Evolutionary conservation across 2,113 vertebrate species (phyloP), one percentile per base, ranked within the genome.

Genomic region (Aldabrachelys gigantea): DNA sequence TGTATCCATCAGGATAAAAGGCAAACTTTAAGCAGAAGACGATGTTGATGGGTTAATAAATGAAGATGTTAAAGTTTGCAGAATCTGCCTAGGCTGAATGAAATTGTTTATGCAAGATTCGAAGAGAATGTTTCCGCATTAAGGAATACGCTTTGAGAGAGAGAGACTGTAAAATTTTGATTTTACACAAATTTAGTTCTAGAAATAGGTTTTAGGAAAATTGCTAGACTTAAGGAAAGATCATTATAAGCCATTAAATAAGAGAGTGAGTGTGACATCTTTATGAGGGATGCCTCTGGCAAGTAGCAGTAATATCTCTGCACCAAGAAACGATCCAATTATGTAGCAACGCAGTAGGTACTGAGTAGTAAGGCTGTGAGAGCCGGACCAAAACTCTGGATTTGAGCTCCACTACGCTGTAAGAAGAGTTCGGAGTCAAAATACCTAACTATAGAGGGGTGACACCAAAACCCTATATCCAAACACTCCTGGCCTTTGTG

Each of bases 11-110:
- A 95, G 94, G 93, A 90, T 78, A 83, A 88, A 87, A 95, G 82
- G 82, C 62, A 88, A 35, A 85, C 92, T 69, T 83, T 95, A 96
- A 96, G 93, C 93, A 91, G 95, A 85, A 93, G 94, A 62, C 2
- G 17, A 84, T 91, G 81, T 94, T 96, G 95, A 94, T 93, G 86
- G 89, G 9, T 95, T 92, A 96, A 96, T 94, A 97, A 96, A 95
- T 94, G 95, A 93, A 95, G 96, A 94, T 96, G 95, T 95, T 96
- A 94, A 96, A 47, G 1, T 94, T 89, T 94, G 89, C 88, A 93
- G 85, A 85, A 89, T 95, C 84, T 96, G 94, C 90, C 91, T 69
- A 8, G 89, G 50, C 93, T 91, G 88, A 92, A 88, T 93, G 89
- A 82, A 85, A 87, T 95, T 89, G 91, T 91, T 97, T 96, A 85